phyloP scores from a whole-genome alignment of 1,140 invertebrate genomes.

The Meloidogyne floridensis region DNA sequence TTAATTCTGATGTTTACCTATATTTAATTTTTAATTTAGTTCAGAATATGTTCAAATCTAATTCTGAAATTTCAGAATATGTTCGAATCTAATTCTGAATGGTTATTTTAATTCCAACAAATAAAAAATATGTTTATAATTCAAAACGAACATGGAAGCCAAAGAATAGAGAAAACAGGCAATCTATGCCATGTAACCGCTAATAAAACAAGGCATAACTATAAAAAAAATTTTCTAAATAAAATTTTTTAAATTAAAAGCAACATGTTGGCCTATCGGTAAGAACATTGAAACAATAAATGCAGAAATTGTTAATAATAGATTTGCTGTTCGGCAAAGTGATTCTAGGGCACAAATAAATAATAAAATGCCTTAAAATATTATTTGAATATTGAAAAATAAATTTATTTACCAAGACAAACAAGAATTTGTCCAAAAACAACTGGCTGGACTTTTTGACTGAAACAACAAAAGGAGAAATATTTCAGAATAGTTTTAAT shows the following conservation, averaged over 20 bases:
- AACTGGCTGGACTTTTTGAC: conserved; percentile 50
- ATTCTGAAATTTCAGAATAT: too few relatives aligned
- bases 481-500: not conserved
- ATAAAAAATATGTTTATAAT: not conserved
- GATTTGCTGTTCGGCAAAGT: conserved; percentile 44
- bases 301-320: conserved; percentile 51
- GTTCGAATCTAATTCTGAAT: too few relatives aligned
- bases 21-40: not conserved
- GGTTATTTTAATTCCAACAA: too few relatives aligned
- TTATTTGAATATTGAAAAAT: not conserved
- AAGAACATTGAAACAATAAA: conserved; percentile 59
- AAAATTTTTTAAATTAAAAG: conserved; percentile 9
- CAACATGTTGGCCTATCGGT: conserved; percentile 64
- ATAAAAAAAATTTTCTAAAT: conserved; percentile 28
- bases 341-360: conserved; percentile 58
- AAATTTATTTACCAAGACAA: conserved; percentile 29
- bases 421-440: conserved; percentile 44
- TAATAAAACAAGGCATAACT: conserved; percentile 60
- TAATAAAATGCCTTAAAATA: conserved; percentile 31
- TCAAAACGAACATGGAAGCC: conserved; percentile 56
- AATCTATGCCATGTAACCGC: conserved; percentile 51
- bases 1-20: not conserved
- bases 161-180: conserved; percentile 63
- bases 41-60: too few relatives aligned
- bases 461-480: conserved; percentile 25